Base-by-base conservation (phyloP, 1,140 invertebrate species). In the Fopius arisanus region DNA sequence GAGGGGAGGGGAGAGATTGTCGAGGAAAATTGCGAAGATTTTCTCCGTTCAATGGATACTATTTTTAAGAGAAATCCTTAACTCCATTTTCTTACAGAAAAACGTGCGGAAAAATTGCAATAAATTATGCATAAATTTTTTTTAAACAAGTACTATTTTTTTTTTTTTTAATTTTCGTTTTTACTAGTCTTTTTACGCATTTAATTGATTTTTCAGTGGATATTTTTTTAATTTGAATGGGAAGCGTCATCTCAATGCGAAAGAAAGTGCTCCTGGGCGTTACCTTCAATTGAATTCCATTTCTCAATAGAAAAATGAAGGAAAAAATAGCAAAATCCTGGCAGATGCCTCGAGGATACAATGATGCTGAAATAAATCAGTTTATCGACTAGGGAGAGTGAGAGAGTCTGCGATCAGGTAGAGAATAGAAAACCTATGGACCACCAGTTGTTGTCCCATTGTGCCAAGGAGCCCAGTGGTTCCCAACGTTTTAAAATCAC, bases 321-420 rank as follows among this genome's bases (percentile, higher is more conserved):
- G 68, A 75, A 74, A 72, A 65, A 62, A 66, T 72, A 70, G 59
- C 74, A 73, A 75, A 82, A 80, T 83, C 80, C 80, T 80, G 81
- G 83, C 86, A 87, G 85, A 87, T 87, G 86, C 83, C 78, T 71
- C 73, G 69, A 69, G 67, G 68, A 78, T 75, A 81, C 79, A 82
- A 84, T 86, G 79, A 85, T 81, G 81, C 79, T 78, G 80, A 86
- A 87, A 87, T 87, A 87, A 87, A 87, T 87, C 84, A 87, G 82
- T 87, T 87, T 84, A 87, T 85, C 82, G 82, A 81, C 70, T 21
- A 33, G 70, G 63, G 70, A 26, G 37, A 40, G 54, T 72, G 67
- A 48, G 37, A 70, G 26, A 48, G 54, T 69, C 51, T 40, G 31
- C 67, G 74, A 75, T 48, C 63, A 70, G 71, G 63, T 76, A 76